These are phyloP conservation scores for Stegodyphus dumicola DNA, from an alignment of 1,140 invertebrate species.

Conservation along the genomic window DNA sequence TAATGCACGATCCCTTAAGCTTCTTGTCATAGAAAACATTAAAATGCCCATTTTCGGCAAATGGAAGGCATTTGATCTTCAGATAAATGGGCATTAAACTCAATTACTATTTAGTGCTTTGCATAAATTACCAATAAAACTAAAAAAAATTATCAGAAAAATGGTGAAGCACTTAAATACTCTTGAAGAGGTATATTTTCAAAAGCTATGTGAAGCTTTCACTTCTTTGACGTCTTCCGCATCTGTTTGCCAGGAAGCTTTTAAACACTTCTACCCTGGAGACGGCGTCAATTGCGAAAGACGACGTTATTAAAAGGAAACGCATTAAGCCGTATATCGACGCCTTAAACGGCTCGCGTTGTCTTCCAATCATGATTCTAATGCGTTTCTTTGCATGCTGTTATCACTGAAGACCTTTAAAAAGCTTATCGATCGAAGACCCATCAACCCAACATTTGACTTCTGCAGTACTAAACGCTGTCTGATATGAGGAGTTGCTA, in stretches of 20 bases:
- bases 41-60: too few species aligned
- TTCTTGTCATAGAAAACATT: too few species aligned
- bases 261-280: constrained; percentile 12
- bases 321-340: constrained; percentile 36
- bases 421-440: constrained; percentile 45
- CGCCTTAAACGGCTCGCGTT: constrained; percentile 29
- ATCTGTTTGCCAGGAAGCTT: constrained; percentile 24
- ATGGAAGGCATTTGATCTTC: background rate
- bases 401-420: constrained; percentile 13
- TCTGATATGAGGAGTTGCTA: too few species aligned
- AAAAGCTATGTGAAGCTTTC: background rate
- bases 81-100: background rate
- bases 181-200: background rate
- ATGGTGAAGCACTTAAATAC: background rate
- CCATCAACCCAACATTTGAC: background rate
- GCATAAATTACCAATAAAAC: constrained; percentile 7
- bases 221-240: too few species aligned
- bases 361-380: constrained; percentile 24
- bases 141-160: constrained; percentile 41
- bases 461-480: too few species aligned
- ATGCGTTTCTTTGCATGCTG: constrained; percentile 38
- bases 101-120: background rate
- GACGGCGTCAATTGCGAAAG: constrained; percentile 41
- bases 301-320: constrained; percentile 58
- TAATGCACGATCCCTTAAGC: too few species aligned